A percentile compares a stretch with the other conserved stretches of the same genome.
Evolutionary conservation across 2,888 invertebrate species (phyloP).

Genomic region (Electrophaes corylata): DNA sequence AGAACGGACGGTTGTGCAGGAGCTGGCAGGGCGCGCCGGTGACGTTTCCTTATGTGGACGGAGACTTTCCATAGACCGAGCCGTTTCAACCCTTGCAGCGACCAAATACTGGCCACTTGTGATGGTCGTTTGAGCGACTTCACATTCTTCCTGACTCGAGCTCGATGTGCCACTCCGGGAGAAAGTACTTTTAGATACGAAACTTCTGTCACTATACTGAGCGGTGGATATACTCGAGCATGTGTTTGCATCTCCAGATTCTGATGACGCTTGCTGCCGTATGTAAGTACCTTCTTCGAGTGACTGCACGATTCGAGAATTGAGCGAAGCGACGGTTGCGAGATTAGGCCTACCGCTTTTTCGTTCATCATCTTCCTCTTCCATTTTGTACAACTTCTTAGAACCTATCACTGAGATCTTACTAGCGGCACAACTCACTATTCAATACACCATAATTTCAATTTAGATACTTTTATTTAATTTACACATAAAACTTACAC

Average conservation of each 20-base stretch:
- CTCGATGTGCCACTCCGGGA: constrained; percentile 86
- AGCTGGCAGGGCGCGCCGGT: constrained; percentile 82
- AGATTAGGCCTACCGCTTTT: constrained; percentile 67
- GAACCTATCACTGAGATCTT: constrained; percentile 51
- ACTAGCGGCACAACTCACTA: constrained; percentile 60
- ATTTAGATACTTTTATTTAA: constrained; percentile 67
- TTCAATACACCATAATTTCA: constrained; percentile 69
- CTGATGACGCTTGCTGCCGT: constrained; percentile 80
- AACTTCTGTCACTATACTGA: constrained; percentile 77
- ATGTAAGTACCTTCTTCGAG: constrained; percentile 64
- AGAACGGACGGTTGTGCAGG: constrained; percentile 75
- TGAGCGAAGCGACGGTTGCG: constrained; percentile 67
- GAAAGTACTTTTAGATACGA: constrained; percentile 81
- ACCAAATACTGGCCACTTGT: constrained; percentile 82
- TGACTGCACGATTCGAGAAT: constrained; percentile 68
- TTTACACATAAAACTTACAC: constrained; percentile 59
- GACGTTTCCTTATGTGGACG: constrained; percentile 83
- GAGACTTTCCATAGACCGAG: constrained; percentile 89
- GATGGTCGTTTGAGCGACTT: constrained; percentile 77
- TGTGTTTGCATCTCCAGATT: constrained; percentile 83
- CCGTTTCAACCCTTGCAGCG: constrained; percentile 83
- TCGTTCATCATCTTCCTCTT: constrained; percentile 77
- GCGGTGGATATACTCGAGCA: constrained; percentile 74
- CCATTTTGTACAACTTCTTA: constrained; percentile 63
- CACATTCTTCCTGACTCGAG: constrained; percentile 88